phyloP scores from a whole-genome alignment of 2,888 invertebrate species.

The Heliconius aoede region DNA sequence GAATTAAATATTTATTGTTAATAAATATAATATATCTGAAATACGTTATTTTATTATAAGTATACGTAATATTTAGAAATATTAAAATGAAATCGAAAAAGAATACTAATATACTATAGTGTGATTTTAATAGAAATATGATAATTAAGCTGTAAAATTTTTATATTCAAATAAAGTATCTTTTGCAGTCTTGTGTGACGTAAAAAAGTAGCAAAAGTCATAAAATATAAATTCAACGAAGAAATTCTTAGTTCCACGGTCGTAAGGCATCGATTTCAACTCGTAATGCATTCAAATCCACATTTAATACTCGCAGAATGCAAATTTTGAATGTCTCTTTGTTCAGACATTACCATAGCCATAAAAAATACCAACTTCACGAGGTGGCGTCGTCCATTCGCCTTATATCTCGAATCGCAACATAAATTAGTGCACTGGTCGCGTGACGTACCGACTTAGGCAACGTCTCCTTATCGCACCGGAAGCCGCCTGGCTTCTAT shows the following conservation, averaged over 20 bases:
- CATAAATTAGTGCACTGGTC: constrained; percentile 82
- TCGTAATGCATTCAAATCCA: constrained; percentile 52
- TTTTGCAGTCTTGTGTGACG: not conserved
- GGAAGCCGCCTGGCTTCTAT: constrained; percentile 69
- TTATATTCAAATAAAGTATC: not conserved
- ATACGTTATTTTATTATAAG: too few relatives aligned
- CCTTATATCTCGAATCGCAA: constrained; percentile 79
- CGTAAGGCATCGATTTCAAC: constrained; percentile 41
- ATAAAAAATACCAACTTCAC: constrained; percentile 59
- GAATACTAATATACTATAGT: too few relatives aligned
- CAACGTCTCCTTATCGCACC: constrained; percentile 78
- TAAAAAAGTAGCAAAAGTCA: constrained; percentile 6
- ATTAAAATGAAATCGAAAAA: not conserved
- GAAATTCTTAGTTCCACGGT: not conserved
- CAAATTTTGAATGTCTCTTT: constrained; percentile 54
- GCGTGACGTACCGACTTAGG: constrained; percentile 80
- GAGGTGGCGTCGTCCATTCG: constrained; percentile 65
- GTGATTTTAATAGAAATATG: not conserved
- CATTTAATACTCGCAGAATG: constrained; percentile 48
- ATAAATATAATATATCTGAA: not conserved
- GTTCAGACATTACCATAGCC: constrained; percentile 72
- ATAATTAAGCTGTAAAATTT: not conserved
- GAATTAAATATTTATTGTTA: not conserved
- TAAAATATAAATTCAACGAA: constrained; percentile 15
- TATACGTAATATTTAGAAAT: not conserved